Percentiles rank a stretch among this genome's conserved stretches.
Conservation (phyloP, 2,113 vertebrate genomes). For the Ailuropoda melanoleuca region DNA sequence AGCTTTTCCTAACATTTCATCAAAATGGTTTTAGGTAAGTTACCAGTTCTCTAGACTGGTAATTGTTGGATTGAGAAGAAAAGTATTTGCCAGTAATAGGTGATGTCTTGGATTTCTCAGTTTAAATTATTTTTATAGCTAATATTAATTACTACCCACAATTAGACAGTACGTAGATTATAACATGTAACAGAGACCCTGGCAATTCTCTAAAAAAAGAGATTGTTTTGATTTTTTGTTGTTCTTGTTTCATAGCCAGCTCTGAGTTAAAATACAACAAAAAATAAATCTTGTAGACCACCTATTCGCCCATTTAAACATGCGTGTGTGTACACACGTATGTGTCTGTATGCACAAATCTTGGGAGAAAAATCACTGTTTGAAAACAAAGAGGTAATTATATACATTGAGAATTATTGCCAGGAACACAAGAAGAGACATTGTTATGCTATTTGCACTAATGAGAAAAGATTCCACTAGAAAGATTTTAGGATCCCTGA, state of each 20-base stretch:
- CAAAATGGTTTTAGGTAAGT: slow-evolving; percentile 74
- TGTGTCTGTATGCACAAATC: not conserved
- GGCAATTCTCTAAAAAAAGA: not conserved
- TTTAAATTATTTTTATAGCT: slow-evolving; percentile 35
- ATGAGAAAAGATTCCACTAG: not conserved
- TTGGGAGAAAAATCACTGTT: not conserved
- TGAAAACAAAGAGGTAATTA: not conserved
- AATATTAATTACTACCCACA: not conserved
- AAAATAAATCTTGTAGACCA: not conserved
- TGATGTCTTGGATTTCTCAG: not conserved
- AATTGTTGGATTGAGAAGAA: not conserved
- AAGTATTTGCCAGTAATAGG: not conserved
- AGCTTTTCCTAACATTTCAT: slow-evolving; percentile 72
- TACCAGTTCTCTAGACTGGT: slow-evolving; percentile 66
- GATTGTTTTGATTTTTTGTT: not conserved
- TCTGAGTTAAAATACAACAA: slow-evolving; percentile 11
- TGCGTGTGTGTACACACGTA: accelerated
- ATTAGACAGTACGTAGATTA: not conserved
- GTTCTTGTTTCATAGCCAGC: not conserved
- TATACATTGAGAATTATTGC: not conserved
- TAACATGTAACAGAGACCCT: not conserved
- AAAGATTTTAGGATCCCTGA: not conserved
- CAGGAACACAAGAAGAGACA: not conserved
- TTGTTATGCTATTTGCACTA: not conserved
- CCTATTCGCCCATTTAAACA: not conserved